A percentile compares a stretch with the other conserved stretches of the same genome.
Evolutionary conservation across 2,888 invertebrate species (phyloP).

Genomic region (Ophion ventricosus): DNA sequence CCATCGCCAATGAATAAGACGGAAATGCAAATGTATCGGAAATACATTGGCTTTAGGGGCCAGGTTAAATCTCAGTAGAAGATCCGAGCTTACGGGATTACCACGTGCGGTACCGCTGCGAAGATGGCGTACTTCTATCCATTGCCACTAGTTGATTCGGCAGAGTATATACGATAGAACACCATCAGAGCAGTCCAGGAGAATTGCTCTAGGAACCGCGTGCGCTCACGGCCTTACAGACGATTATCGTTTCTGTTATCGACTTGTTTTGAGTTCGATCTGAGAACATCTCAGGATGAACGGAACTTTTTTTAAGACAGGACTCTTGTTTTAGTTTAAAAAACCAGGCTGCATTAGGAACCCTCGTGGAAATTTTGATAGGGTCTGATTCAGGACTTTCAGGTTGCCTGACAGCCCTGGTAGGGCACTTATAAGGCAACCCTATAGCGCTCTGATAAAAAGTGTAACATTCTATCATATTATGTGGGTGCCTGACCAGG

Average conservation of each 20-base stretch:
- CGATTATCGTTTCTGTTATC: too few relatives aligned
- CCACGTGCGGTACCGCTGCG: background rate
- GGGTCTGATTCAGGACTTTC: too few relatives aligned
- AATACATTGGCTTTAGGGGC: conserved; percentile 1
- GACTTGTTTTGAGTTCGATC: too few relatives aligned
- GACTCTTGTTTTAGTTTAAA: background rate
- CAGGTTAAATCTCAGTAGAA: background rate
- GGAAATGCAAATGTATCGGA: conserved; percentile 9
- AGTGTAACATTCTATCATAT: too few relatives aligned
- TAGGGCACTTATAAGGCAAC: too few relatives aligned
- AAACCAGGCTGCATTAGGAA: background rate
- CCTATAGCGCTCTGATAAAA: too few relatives aligned
- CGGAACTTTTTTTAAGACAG: background rate
- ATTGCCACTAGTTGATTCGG: conserved; percentile 59
- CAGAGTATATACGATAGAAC: conserved; percentile 18
- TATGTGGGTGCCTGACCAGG: too few relatives aligned
- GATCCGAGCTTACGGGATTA: conserved; percentile 36
- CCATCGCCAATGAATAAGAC: background rate
- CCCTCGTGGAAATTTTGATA: too few relatives aligned
- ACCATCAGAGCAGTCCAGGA: conserved; percentile 20
- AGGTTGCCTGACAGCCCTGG: too few relatives aligned
- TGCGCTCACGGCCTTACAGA: background rate
- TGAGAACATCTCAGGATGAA: background rate
- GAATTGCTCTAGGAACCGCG: background rate
- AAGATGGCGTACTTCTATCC: background rate